Evolutionary conservation across 2,113 vertebrate genomes (phyloP).

Genomic region (Anoplopoma fimbria): DNA sequence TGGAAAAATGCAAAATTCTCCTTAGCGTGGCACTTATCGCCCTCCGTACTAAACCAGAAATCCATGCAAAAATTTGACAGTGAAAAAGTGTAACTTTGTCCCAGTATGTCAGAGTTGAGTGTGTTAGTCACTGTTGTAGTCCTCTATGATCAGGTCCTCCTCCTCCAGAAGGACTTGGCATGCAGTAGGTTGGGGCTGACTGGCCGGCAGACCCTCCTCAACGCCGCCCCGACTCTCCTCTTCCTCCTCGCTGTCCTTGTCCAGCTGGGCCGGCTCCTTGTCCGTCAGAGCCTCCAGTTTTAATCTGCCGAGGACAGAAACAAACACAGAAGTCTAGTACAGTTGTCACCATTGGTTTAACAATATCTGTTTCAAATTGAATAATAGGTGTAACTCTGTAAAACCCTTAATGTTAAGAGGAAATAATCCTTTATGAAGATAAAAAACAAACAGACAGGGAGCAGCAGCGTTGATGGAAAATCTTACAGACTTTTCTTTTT

Average conservation of each 20-base stretch:
- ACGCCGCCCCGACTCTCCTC: conserved; percentile 72
- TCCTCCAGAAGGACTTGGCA: conserved; percentile 83
- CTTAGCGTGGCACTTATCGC: background rate
- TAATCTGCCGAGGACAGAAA: conserved; percentile 75
- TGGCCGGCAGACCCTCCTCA: conserved; percentile 83
- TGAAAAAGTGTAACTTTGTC: background rate
- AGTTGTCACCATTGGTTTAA: too few species aligned
- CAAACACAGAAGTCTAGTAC: too few species aligned
- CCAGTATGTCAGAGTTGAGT: background rate
- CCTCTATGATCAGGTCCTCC: conserved; percentile 89
- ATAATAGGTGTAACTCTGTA: too few species aligned
- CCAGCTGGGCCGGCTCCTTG: conserved; percentile 85
- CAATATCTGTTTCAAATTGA: too few species aligned
- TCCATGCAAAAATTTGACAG: background rate
- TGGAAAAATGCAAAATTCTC: background rate
- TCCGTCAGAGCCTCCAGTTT: conserved; percentile 90
- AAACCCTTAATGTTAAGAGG: too few species aligned
- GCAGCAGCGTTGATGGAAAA: too few species aligned
- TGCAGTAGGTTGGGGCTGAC: conserved; percentile 88
- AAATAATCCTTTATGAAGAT: too few species aligned
- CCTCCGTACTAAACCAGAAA: background rate
- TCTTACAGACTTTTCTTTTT: too few species aligned
- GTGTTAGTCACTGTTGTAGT: conserved; percentile 88
- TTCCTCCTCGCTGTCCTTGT: conserved; percentile 76
- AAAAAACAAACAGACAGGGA: too few species aligned